Evolutionary conservation across 2,797 vertebrate genomes (phyloP).

Genomic region (Malurus leucopterus): DNA sequence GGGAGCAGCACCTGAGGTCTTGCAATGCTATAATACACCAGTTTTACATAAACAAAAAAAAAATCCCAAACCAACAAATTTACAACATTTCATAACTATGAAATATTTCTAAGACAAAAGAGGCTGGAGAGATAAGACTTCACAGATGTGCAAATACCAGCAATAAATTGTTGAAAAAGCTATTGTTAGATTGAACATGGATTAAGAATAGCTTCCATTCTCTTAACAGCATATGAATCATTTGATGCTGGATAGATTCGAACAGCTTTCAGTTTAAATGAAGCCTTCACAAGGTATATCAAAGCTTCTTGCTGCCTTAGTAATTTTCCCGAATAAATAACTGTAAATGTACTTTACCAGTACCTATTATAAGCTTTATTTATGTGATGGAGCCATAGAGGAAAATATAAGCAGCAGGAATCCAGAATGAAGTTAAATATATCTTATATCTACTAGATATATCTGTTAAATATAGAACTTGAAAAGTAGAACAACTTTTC

Average conservation of each 20-base stretch:
- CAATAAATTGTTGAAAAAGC: conserved; percentile 1
- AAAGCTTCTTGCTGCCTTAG: background rate
- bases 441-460: too few relatives aligned
- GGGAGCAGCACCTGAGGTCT: background rate
- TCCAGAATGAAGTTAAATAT: background rate
- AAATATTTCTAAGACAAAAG: background rate
- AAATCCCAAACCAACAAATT: background rate
- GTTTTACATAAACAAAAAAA: background rate
- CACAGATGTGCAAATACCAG: background rate
- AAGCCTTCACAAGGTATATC: background rate
- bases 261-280: background rate
- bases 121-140: background rate
- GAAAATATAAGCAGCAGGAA: background rate
- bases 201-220: conserved; percentile 4
- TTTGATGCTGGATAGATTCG: background rate
- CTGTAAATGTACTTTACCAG: background rate
- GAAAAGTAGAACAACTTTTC: background rate
- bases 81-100: background rate
- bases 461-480: too few relatives aligned
- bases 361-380: background rate
- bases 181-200: background rate
- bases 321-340: background rate
- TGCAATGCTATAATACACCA: background rate
- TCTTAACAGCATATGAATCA: background rate
- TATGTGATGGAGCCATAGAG: background rate